phyloP scores from a whole-genome alignment of 2,797 vertebrate species.

The Poeciliopsis presidionis region DNA sequence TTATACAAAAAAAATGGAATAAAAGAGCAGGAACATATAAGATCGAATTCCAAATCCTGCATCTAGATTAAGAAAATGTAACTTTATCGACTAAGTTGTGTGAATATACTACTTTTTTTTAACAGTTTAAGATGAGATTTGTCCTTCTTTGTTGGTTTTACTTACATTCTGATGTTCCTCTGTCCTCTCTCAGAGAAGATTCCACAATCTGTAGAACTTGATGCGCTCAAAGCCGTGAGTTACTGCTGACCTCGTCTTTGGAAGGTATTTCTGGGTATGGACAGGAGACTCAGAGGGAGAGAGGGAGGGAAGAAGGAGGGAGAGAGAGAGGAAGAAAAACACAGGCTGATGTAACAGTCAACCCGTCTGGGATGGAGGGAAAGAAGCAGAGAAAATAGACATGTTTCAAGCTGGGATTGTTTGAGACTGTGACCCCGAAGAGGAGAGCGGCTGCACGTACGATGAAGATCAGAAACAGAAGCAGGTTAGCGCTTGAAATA shows the following conservation, averaged over 20 bases:
- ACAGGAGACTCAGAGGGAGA: conserved; percentile 37
- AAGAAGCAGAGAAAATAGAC: conserved; percentile 76
- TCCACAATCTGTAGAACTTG: conserved; percentile 60
- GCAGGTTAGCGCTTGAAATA: neutral
- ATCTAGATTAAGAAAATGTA: neutral
- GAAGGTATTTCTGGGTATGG: conserved; percentile 60
- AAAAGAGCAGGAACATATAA: neutral
- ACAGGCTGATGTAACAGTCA: conserved; percentile 71
- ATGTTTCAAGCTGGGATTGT: conserved; percentile 88
- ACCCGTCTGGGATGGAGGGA: conserved; percentile 50
- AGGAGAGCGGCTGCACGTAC: conserved; percentile 72
- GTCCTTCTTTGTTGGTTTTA: conserved; percentile 24
- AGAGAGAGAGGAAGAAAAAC: conserved; percentile 45
- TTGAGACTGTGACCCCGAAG: conserved; percentile 87
- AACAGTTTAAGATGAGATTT: neutral
- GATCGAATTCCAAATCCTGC: neutral
- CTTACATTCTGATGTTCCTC: conserved; percentile 63
- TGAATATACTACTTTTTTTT: no score
- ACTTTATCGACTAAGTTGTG: neutral
- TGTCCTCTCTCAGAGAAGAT: conserved; percentile 57
- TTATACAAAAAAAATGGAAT: neutral
- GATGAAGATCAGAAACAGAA: conserved; percentile 9
- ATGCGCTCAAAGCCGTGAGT: conserved; percentile 44
- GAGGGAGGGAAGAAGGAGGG: neutral
- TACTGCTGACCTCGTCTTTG: conserved; percentile 63